Evolutionary conservation across 53 echinoderm and acorn worm genomes (phyloP).

Genomic region (Zoroaster sp.): DNA sequence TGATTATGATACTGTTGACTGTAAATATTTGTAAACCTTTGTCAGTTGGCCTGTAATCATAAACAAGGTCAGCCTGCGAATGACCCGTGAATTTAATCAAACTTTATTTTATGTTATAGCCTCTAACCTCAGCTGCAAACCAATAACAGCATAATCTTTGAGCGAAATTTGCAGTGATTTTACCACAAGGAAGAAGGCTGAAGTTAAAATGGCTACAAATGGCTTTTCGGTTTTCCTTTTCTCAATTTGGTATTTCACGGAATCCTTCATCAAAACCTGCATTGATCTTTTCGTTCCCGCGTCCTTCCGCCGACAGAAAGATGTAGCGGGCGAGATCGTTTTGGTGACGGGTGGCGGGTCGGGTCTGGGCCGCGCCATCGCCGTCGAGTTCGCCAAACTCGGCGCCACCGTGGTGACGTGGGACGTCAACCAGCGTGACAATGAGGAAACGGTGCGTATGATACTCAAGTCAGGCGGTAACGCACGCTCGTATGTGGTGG

Average conservation of each 20-base stretch:
- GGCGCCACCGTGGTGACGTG: slow-evolving; percentile 73
- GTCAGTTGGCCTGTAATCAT: too few species aligned
- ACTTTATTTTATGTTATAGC: too few species aligned
- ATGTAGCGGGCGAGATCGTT: slow-evolving; percentile 75
- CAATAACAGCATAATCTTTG: too few species aligned
- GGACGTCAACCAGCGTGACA: slow-evolving; percentile 61
- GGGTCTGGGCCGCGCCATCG: slow-evolving; percentile 74
- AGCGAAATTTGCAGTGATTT: too few species aligned
- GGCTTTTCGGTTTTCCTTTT: background rate
- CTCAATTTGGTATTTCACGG: background rate
- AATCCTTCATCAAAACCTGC: background rate
- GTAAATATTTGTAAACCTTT: too few species aligned
- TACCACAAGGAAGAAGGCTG: too few species aligned
- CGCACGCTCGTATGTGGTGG: slow-evolving; percentile 72
- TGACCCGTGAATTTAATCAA: too few species aligned
- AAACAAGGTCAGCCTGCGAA: too few species aligned
- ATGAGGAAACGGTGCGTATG: slow-evolving; percentile 48
- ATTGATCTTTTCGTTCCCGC: background rate
- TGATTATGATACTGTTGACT: too few species aligned
- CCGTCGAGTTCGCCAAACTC: slow-evolving; percentile 64
- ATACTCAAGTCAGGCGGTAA: slow-evolving; percentile 51
- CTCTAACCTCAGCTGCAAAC: too few species aligned
- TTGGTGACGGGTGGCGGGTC: slow-evolving; percentile 77
- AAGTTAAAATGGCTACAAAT: background rate
- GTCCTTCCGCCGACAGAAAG: slow-evolving; percentile 49